phyloP scores from a whole-genome alignment of 2,888 invertebrate species.

The Apantesis nais region DNA sequence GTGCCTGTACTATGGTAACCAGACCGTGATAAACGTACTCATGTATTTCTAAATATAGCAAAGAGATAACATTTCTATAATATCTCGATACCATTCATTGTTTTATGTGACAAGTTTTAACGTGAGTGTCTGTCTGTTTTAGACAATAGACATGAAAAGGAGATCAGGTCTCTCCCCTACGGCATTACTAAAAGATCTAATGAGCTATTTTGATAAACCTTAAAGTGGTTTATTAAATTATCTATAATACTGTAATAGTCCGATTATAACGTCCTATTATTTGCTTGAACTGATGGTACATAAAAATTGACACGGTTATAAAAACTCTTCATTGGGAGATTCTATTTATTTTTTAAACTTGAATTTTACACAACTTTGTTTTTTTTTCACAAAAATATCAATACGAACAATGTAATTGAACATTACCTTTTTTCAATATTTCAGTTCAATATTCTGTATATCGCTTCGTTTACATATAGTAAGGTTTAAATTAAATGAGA shows the following conservation, averaged over 20 bases:
- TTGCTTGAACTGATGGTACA: not conserved
- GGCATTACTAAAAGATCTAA: not conserved
- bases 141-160: not conserved
- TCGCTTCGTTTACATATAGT: not conserved
- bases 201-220: not conserved
- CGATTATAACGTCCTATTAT: not conserved
- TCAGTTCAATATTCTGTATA: not conserved
- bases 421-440: not conserved
- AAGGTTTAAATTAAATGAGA: constrained; percentile 21
- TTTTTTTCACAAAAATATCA: not conserved
- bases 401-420: not conserved
- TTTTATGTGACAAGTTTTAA: not conserved
- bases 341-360: not conserved
- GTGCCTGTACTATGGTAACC: too few relatives aligned
- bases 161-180: not conserved
- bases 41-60: not conserved
- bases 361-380: not conserved
- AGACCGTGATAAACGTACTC: not conserved
- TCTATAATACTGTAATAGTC: not conserved
- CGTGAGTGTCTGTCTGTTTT: not conserved
- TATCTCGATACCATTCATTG: not conserved
- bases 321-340: not conserved
- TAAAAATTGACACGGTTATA: not conserved
- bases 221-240: not conserved
- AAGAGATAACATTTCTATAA: not conserved